These are phyloP conservation scores for Agrilus planipennis DNA, from an alignment of 1,140 invertebrate genomes.

Conservation along the genomic window DNA sequence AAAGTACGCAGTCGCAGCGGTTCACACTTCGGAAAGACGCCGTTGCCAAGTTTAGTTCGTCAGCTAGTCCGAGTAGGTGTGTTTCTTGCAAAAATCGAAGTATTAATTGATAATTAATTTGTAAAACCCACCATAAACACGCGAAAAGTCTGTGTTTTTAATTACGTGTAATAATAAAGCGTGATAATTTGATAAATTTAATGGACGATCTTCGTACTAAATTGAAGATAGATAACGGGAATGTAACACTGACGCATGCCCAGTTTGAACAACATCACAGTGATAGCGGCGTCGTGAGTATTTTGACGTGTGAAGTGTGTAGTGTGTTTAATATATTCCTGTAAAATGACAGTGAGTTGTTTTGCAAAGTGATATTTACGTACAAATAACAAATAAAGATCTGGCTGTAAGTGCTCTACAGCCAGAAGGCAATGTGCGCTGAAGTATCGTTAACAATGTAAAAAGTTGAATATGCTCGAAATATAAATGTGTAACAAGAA, in stretches of 20 bases:
- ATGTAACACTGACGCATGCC: slow-evolving; percentile 22
- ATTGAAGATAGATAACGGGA: slow-evolving; percentile 25
- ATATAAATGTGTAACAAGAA: slow-evolving; percentile 10
- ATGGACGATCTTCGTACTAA: slow-evolving; percentile 22
- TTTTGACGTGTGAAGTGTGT: slow-evolving; percentile 27
- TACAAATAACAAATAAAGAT: slow-evolving; percentile 7
- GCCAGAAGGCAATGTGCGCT: slow-evolving; percentile 8
- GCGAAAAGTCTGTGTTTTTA: too few relatives aligned
- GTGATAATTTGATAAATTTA: slow-evolving; percentile 4
- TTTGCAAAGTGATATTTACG: background rate
- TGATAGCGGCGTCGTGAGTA: slow-evolving; percentile 23
- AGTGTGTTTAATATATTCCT: slow-evolving; percentile 17
- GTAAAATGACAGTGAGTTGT: slow-evolving; percentile 5
- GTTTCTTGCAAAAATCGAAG: too few relatives aligned
- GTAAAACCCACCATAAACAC: too few relatives aligned
- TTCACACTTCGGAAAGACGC: too few relatives aligned
- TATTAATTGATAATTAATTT: too few relatives aligned
- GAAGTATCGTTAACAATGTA: too few relatives aligned
- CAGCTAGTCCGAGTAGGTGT: too few relatives aligned
- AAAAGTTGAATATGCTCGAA: too few relatives aligned
- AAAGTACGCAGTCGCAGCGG: too few relatives aligned
- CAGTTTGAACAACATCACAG: slow-evolving; percentile 12
- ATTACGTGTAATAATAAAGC: too few relatives aligned
- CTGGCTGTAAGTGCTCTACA: slow-evolving; percentile 13
- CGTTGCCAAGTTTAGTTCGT: too few relatives aligned